Evolutionary conservation across 2,797 vertebrate species (phyloP), one percentile per base, ranked within the genome.

Genomic region (Neoniphon sammara): DNA sequence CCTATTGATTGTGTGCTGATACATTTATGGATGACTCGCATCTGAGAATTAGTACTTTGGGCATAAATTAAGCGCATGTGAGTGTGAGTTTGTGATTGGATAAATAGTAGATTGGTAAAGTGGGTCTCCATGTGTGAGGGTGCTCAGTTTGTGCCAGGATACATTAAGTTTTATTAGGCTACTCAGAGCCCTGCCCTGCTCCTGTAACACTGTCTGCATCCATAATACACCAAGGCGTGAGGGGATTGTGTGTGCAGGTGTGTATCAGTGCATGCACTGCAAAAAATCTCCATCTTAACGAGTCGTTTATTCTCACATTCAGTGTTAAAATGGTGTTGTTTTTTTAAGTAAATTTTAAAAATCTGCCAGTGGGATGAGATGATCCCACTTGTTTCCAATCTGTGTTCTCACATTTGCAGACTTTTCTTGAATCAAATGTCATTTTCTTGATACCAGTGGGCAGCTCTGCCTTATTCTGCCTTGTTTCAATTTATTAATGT

Each of bases 91-190:
- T 57, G 53, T 60, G 57, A 4, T 21, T 47, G 59, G 44, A 60
- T 68, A 56, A 77, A 70, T 56, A 49, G 55, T 17, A 36, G 34
- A 65, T 70, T 61, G 63, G 64, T 70, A 81, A 88, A 87, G 77
- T 80, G 75, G 57, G 58, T 77, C 70, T 76, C 56, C 15, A 77
- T 86, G 75, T 78, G 76, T 79, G 85, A 86, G 70, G 80, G 86
- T 75, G 64, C 83, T 88, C 79, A 80, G n/a, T n/a, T n/a, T n/a
- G n/a, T n/a, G n/a, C n/a, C 87, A 87, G 80, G 83, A 88, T 81
- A 80, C 85, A 92, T 91, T 88, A 91, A 78, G 73, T 88, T 70
- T 77, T 85, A 89, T 88, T 88, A 89, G 82, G 76, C 82, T 80
- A 80, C 82, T 86, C 82, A 85, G 82, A 39, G 46, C 81, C 69